These are phyloP conservation scores for Zaprionus davidi DNA, from an alignment of 1,140 invertebrate genomes.

Conservation along the genomic window DNA sequence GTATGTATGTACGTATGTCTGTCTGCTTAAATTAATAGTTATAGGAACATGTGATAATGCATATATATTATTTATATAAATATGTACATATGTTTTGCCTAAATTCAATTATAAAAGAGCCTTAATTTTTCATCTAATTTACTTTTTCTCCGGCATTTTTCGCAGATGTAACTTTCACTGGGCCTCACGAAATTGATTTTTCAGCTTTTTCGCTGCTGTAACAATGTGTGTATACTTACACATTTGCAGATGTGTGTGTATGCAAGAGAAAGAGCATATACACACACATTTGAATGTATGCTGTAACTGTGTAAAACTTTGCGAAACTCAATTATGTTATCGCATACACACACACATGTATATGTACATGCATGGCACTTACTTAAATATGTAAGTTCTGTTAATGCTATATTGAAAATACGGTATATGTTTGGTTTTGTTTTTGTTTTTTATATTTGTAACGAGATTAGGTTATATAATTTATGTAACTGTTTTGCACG, in stretches of 20 bases:
- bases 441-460: constrained; percentile 39
- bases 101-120: not conserved
- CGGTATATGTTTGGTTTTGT: constrained; percentile 28
- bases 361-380: not conserved
- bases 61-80: not conserved
- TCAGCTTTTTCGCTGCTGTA: not conserved
- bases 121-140: not conserved
- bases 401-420: constrained; percentile 22
- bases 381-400: constrained; percentile 11
- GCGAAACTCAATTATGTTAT: not conserved
- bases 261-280: not conserved
- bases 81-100: not conserved
- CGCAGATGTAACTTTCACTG: constrained; percentile 5
- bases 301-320: constrained; percentile 5
- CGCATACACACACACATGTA: not conserved
- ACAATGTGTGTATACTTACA: not conserved
- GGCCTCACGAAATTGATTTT: constrained; percentile 3
- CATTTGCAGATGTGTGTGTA: not conserved
- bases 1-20: not conserved
- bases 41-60: not conserved
- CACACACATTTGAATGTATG: not conserved
- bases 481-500: constrained; percentile 52
- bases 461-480: constrained; percentile 57
- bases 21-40: not conserved
- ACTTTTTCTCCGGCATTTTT: not conserved